Evolutionary conservation across 2,113 vertebrate genomes (phyloP).

Genomic region (Elachura formosa): DNA sequence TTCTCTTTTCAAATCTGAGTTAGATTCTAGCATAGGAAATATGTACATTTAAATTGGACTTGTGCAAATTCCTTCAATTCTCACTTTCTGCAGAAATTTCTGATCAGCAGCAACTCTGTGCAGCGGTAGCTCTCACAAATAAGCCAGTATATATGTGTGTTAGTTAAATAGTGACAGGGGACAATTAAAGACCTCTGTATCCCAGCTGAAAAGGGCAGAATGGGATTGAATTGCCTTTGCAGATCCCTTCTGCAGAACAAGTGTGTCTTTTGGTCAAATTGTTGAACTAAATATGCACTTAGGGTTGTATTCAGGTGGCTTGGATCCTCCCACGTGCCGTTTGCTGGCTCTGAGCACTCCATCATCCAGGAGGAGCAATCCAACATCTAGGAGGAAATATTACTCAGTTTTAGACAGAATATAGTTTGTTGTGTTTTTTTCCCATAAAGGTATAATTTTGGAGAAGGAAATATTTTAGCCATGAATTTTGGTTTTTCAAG

Average conservation of each 20-base stretch:
- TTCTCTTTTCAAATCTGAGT: neutral
- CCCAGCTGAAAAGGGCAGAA: neutral
- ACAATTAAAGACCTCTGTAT: neutral
- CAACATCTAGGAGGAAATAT: neutral
- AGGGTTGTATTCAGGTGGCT: neutral
- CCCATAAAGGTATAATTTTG: neutral
- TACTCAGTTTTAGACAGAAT: neutral
- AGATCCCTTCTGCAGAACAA: neutral
- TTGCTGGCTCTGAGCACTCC: neutral
- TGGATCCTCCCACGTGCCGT: neutral
- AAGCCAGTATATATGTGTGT: neutral
- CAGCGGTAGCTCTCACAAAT: neutral
- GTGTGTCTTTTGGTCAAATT: neutral
- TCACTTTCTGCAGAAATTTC: neutral
- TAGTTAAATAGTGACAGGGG: neutral
- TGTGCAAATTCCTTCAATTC: neutral
- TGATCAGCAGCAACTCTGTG: neutral
- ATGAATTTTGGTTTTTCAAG: neutral
- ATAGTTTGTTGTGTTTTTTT: neutral
- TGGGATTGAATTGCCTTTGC: neutral
- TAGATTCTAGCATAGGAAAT: neutral
- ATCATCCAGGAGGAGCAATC: too few relatives aligned
- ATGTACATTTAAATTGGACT: neutral
- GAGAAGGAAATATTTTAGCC: neutral
- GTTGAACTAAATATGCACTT: neutral